phyloP scores from a whole-genome alignment of 2,797 vertebrate species.

The Xiphorhynchus erythropygius region DNA sequence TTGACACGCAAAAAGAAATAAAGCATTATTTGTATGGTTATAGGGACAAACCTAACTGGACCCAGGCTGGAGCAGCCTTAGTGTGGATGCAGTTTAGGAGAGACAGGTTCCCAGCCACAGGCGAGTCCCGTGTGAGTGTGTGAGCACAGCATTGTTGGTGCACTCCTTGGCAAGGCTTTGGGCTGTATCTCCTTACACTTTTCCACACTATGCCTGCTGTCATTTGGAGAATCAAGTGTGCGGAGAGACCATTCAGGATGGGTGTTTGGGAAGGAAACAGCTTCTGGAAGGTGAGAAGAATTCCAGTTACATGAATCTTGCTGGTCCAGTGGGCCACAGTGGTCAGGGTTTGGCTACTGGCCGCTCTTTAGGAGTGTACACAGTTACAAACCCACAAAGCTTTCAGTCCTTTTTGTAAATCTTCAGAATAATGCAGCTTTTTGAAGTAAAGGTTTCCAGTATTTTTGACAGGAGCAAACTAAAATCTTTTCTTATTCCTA shows the following conservation, averaged over 20 bases:
- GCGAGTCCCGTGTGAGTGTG: rapidly evolving
- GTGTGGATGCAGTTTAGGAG: neutral
- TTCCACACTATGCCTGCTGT: rapidly evolving
- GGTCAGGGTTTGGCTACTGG: neutral
- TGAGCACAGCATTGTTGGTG: neutral
- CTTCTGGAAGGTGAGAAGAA: neutral
- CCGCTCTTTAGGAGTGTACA: neutral
- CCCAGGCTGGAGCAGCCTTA: neutral
- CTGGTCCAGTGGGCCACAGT: neutral
- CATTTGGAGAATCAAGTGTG: rapidly evolving
- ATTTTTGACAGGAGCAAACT: neutral
- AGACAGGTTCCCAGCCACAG: neutral
- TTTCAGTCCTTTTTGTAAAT: neutral
- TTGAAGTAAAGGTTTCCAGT: neutral
- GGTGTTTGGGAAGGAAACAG: rapidly evolving
- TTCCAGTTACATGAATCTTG: neutral
- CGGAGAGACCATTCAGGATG: neutral
- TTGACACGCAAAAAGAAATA: neutral
- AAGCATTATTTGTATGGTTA: neutral
- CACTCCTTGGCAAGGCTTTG: neutral
- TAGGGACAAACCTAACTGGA: neutral
- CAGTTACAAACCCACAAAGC: neutral
- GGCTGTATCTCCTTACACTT: neutral
- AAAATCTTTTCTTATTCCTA: neutral
- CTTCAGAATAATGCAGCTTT: neutral